These are phyloP conservation scores for Diplosoma virens DNA, from an alignment of 23 tunicate species.

Conservation along the genomic window DNA sequence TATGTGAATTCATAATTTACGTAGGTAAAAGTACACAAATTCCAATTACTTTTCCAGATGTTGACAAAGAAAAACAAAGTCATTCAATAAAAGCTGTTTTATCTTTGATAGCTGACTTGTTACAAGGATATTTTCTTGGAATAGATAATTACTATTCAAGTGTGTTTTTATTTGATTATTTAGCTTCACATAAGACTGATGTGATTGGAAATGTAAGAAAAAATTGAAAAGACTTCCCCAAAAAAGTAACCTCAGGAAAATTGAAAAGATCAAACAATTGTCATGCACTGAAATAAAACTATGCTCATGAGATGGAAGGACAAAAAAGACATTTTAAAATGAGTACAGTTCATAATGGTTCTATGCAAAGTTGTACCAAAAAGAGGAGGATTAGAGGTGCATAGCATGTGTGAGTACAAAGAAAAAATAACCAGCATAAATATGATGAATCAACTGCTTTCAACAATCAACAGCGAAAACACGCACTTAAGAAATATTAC, in stretches of 20 bases:
- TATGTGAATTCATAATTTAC: not conserved
- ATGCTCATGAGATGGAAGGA: conserved; percentile 6
- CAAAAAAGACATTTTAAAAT: not conserved
- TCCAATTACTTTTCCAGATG: not conserved
- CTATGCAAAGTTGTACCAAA: not conserved
- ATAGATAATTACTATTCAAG: conserved; percentile 14
- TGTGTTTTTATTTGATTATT: conserved; percentile 9
- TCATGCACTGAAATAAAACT: not conserved
- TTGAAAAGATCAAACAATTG: conserved; percentile 3
- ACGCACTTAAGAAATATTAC: conserved; percentile 1
- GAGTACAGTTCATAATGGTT: not conserved
- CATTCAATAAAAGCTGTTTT: not conserved
- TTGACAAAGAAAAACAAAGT: not conserved
- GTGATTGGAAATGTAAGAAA: not conserved
- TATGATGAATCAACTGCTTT: not conserved
- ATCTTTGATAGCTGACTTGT: conserved; percentile 1
- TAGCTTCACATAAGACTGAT: not conserved
- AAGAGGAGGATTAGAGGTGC: not conserved
- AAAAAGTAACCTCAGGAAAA: not conserved
- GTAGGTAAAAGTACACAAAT: not conserved
- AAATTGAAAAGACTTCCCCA: not conserved
- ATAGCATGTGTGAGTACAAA: conserved; percentile 1
- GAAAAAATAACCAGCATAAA: not conserved
- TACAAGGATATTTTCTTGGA: conserved; percentile 15
- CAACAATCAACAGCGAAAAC: not conserved